Conservation (phyloP, 2,888 invertebrate species). For the Drosophila niveifrons region DNA sequence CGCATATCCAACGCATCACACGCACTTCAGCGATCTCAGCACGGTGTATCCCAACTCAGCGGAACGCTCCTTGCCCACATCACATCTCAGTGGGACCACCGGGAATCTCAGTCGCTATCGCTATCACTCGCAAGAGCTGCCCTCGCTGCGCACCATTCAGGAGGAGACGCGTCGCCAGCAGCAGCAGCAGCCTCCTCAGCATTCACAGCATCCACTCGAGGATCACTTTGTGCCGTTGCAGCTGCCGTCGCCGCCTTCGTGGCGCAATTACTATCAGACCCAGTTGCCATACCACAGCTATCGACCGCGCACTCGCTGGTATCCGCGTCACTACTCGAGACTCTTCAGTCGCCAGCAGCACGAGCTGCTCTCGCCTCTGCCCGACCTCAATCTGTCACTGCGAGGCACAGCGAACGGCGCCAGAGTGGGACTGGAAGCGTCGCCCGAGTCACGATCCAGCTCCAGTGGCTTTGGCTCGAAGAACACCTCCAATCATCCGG, state of each 20-base stretch:
- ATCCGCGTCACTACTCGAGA: slow-evolving; percentile 89
- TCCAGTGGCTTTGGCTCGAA: slow-evolving; percentile 96
- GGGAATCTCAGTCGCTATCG: slow-evolving; percentile 83
- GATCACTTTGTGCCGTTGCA: slow-evolving; percentile 87
- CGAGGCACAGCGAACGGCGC: slow-evolving; percentile 63
- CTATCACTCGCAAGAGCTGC: slow-evolving; percentile 90
- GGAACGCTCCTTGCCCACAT: slow-evolving; percentile 92
- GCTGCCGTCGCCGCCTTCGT: slow-evolving; percentile 88
- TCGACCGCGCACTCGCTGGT: slow-evolving; percentile 88
- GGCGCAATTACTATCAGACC: slow-evolving; percentile 85
- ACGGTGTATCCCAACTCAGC: slow-evolving; percentile 93
- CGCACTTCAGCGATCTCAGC: slow-evolving; percentile 94
- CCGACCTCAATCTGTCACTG: slow-evolving; percentile 85
- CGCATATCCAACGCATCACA: slow-evolving; percentile 54
- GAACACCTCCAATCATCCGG: slow-evolving; percentile 92
- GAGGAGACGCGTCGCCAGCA: slow-evolving; percentile 88
- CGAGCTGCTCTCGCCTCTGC: slow-evolving; percentile 89
- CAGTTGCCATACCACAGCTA: slow-evolving; percentile 85
- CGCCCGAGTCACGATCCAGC: slow-evolving; percentile 94
- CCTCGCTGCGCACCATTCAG: slow-evolving; percentile 90
- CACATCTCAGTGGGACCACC: slow-evolving; percentile 89
- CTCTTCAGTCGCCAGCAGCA: slow-evolving; percentile 89
- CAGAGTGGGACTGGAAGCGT: slow-evolving; percentile 88
- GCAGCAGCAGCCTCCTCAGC: slow-evolving; percentile 54
- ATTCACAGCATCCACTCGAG: slow-evolving; percentile 40